These are phyloP conservation scores for Galerucella pusilla DNA, from an alignment of 2,888 invertebrate genomes.

Conservation along the genomic window DNA sequence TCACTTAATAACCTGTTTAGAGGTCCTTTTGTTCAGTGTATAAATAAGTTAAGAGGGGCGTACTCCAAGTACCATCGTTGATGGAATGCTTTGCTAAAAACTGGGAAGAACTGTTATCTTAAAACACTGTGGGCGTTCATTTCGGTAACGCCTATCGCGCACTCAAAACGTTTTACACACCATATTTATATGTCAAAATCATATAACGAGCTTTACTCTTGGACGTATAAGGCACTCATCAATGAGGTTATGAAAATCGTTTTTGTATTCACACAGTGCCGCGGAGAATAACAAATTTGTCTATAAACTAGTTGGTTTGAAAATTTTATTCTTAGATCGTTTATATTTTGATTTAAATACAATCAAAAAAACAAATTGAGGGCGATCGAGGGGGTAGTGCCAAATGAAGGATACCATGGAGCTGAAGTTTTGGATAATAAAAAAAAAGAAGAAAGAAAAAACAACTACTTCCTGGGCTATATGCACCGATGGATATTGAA, in stretches of 20 bases:
- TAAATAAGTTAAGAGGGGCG: slow-evolving; percentile 44
- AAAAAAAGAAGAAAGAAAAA: no score
- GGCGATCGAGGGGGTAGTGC: no score
- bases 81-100: slow-evolving; percentile 53
- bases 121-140: slow-evolving; percentile 52
- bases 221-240: slow-evolving; percentile 37
- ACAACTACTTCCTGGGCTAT: no score
- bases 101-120: slow-evolving; percentile 52
- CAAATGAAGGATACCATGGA: no score
- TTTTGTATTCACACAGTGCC: not conserved
- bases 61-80: slow-evolving; percentile 44
- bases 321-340: no score
- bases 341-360: no score
- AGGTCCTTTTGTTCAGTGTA: slow-evolving; percentile 23
- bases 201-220: slow-evolving; percentile 43
- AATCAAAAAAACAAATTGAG: no score
- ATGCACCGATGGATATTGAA: no score
- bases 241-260: slow-evolving; percentile 23
- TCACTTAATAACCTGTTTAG: slow-evolving; percentile 10
- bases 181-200: slow-evolving; percentile 53
- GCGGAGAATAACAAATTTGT: not conserved
- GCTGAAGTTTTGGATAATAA: no score
- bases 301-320: no score
- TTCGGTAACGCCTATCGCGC: slow-evolving; percentile 51
- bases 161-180: slow-evolving; percentile 51